A percentile compares a stretch with the other conserved stretches of the same genome.
These are phyloP conservation scores for Triops longicaudatus DNA, from an alignment of 1,140 invertebrate species.

Conservation along the genomic window DNA sequence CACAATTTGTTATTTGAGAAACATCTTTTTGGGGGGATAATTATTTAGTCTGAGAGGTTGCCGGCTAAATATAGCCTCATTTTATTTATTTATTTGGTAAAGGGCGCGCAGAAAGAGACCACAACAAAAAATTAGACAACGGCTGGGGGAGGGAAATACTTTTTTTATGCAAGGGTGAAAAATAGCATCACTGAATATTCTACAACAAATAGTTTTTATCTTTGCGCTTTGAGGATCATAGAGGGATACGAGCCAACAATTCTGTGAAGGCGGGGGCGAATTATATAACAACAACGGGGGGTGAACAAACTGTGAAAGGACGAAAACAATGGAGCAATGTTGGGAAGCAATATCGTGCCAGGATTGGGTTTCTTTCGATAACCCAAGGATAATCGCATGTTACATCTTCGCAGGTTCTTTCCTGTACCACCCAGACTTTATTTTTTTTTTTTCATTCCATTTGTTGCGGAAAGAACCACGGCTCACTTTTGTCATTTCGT, in stretches of 20 bases:
- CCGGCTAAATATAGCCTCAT: background rate
- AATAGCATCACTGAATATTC: slow-evolving; percentile 15
- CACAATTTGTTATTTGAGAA: background rate
- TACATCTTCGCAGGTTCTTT: background rate
- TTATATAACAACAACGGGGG: background rate
- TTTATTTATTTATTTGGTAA: background rate
- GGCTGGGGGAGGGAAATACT: background rate
- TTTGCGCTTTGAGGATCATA: background rate
- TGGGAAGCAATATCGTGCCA: background rate
- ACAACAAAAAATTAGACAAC: background rate
- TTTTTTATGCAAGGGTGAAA: background rate
- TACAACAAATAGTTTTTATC: slow-evolving; percentile 5
- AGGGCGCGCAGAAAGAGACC: background rate
- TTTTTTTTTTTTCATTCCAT: too few relatives aligned
- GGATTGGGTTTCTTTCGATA: background rate
- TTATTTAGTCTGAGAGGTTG: slow-evolving; percentile 3
- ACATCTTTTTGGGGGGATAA: background rate
- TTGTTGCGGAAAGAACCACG: background rate
- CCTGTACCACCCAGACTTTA: background rate
- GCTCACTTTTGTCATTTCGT: background rate
- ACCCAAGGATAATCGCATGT: background rate
- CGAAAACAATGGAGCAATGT: background rate
- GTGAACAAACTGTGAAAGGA: background rate
- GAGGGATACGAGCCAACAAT: background rate
- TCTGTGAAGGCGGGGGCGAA: background rate